These are phyloP conservation scores for Yponomeuta plumbellus DNA, from an alignment of 2,888 invertebrate species.

Conservation along the genomic window DNA sequence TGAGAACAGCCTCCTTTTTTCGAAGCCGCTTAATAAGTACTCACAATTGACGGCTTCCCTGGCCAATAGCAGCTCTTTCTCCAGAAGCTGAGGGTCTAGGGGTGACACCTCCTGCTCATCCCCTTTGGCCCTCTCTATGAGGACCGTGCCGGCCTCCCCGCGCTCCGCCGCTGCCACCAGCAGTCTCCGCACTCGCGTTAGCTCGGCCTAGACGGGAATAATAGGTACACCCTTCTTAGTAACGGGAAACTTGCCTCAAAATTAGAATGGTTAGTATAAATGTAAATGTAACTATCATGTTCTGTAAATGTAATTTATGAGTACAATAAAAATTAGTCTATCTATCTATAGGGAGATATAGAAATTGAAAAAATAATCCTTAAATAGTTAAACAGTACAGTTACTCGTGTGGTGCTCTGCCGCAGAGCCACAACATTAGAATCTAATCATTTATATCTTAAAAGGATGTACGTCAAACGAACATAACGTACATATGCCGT, in stretches of 20 bases:
- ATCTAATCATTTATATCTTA: too few relatives aligned
- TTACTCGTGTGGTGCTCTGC: too few relatives aligned
- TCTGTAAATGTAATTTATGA: too few relatives aligned
- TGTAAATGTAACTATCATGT: too few relatives aligned
- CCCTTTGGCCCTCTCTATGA: conserved; percentile 76
- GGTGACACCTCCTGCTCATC: conserved; percentile 63
- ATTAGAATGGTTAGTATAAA: too few relatives aligned
- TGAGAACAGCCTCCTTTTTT: not conserved
- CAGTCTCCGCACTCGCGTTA: conserved; percentile 81
- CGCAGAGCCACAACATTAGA: too few relatives aligned
- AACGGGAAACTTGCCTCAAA: not conserved
- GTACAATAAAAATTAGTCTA: too few relatives aligned
- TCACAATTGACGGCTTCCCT: conserved; percentile 84
- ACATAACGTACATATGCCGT: too few relatives aligned
- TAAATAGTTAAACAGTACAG: too few relatives aligned
- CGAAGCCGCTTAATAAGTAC: conserved; percentile 23
- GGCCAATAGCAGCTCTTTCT: conserved; percentile 85
- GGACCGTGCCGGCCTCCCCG: conserved; percentile 68
- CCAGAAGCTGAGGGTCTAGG: conserved; percentile 76
- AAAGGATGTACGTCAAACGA: too few relatives aligned
- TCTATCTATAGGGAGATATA: too few relatives aligned
- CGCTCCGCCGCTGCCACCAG: conserved; percentile 79
- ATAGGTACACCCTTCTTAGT: not conserved
- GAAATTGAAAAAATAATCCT: too few relatives aligned
- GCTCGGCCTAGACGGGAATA: conserved; percentile 73